phyloP scores from a whole-genome alignment of 2,888 invertebrate genomes.

The Ophioninae sp. region DNA sequence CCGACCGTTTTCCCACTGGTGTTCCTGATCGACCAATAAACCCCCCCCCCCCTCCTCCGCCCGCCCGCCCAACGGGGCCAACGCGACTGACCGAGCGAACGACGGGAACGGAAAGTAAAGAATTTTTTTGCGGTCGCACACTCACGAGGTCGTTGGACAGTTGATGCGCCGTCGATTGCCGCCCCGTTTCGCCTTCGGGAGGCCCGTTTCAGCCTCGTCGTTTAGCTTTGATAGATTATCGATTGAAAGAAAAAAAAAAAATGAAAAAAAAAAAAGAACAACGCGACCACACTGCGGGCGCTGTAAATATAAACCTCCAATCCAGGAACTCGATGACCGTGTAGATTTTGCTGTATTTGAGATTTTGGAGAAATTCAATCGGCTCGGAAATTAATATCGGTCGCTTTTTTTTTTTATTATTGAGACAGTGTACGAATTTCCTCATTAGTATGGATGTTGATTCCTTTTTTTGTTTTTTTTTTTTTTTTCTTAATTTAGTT shows the following conservation, averaged over 20 bases:
- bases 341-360: neutral
- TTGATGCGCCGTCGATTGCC: constrained; percentile 7
- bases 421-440: too few relatives aligned
- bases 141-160: constrained; percentile 37
- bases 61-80: constrained; percentile 31
- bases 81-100: constrained; percentile 6
- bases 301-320: constrained; percentile 6
- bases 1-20: constrained; percentile 21
- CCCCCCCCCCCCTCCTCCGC: too few relatives aligned
- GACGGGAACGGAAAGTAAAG: constrained; percentile 17
- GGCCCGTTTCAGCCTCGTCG: neutral
- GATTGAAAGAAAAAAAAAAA: neutral
- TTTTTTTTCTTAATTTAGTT: too few relatives aligned
- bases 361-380: neutral
- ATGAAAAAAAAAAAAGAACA: constrained; percentile 4
- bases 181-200: neutral
- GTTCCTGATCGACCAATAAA: constrained; percentile 38
- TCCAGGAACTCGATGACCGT: neutral
- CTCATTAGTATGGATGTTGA: too few relatives aligned
- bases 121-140: constrained; percentile 22
- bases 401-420: too few relatives aligned
- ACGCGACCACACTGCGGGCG: neutral
- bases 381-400: neutral
- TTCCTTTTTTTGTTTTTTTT: too few relatives aligned
- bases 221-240: constrained; percentile 15